Percentiles rank a stretch among this genome's conserved stretches.
Evolutionary conservation across 2,888 invertebrate genomes (phyloP).

Genomic region (Sphaeridia pumilis): DNA sequence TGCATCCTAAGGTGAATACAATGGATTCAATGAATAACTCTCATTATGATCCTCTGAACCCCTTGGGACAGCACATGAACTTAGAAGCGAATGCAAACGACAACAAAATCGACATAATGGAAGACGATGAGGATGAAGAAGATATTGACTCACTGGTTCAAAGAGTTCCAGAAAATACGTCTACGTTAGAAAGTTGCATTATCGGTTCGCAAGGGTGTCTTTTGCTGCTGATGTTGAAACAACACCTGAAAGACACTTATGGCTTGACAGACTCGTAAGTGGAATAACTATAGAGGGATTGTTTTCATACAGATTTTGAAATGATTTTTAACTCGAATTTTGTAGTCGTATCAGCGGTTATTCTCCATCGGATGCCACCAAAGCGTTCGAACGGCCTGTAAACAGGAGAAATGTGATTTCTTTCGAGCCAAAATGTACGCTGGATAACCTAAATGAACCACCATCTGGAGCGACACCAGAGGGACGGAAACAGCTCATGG

Average conservation of each 20-base stretch:
- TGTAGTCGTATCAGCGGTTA: slow-evolving; percentile 84
- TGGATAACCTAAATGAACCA: slow-evolving; percentile 61
- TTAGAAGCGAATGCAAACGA: not conserved
- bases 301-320: too few relatives aligned
- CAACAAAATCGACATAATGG: slow-evolving; percentile 25
- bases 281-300: not conserved
- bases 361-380: slow-evolving; percentile 88
- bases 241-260: slow-evolving; percentile 92
- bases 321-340: not conserved
- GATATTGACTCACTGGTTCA: slow-evolving; percentile 65
- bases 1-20: slow-evolving; percentile 4
- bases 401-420: slow-evolving; percentile 63
- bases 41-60: not conserved
- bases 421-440: slow-evolving; percentile 80
- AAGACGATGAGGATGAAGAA: slow-evolving; percentile 79
- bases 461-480: slow-evolving; percentile 55
- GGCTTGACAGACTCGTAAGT: slow-evolving; percentile 81
- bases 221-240: slow-evolving; percentile 80
- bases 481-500: slow-evolving; percentile 57
- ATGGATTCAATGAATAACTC: not conserved
- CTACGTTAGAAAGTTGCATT: slow-evolving; percentile 72
- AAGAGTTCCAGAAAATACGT: slow-evolving; percentile 68
- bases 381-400: slow-evolving; percentile 90
- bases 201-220: slow-evolving; percentile 91
- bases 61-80: not conserved